Evolutionary conservation across 2,888 invertebrate species (phyloP), one percentile per base, ranked within the genome.

Genomic region (Graphium colonna): DNA sequence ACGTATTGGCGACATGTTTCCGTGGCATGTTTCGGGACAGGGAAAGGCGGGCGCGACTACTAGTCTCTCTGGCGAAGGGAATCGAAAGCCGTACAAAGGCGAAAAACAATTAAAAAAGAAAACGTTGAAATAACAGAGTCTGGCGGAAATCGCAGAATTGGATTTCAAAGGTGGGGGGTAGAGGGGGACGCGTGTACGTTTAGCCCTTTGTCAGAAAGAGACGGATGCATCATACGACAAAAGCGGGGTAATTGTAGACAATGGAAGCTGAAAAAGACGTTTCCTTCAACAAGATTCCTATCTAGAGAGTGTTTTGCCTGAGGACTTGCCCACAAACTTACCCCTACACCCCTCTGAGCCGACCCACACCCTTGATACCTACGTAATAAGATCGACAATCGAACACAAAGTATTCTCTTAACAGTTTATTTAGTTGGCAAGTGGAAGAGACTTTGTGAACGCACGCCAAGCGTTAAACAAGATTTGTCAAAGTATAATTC

Each of bases 211-310:
- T 4, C 3, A 4, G 73, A 81, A 33, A 60, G 69, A 65, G 83
- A 79, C 44, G 46, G 60, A 57, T 39, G 60, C 66, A 71, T 65
- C 67, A 75, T 68, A 71, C 67, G 74, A 82, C 81, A 86, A 84
- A 81, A n/a, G 84, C 78, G 79, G 78, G 83, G 84, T 85, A 83
- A 87, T 85, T 88, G 87, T 88, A 86, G 85, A 88, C 87, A 88
- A 87, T 84, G 75, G 80, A 61, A 74, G 75, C 88, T 88, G 88
- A 84, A 87, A 88, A 88, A 88, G 88, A 88, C 88, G 77, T 86
- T 83, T 86, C 80, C 82, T 80, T 83, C 85, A 86, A 78, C 82
- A 86, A 86, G 88, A 88, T 87, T 83, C 77, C 80, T 81, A 87
- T 86, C 86, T 80, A 63, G 52, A 69, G 74, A 82, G 77, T 80